These are phyloP conservation scores for Stictonetta naevosa DNA, from an alignment of 2,113 vertebrate genomes.

Conservation along the genomic window DNA sequence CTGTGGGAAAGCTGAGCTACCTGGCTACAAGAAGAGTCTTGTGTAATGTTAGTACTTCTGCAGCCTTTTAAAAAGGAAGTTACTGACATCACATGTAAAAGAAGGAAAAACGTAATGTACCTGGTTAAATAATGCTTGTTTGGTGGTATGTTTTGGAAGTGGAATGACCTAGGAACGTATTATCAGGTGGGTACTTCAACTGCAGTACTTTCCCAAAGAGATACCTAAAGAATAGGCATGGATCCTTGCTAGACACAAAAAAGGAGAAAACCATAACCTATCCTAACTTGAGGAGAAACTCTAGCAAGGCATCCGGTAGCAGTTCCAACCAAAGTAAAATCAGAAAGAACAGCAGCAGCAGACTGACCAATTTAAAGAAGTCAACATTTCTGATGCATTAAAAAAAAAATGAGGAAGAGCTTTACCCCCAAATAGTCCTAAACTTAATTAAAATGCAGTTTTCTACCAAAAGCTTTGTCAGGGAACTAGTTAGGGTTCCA, in stretches of 20 bases:
- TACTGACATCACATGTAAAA: background rate
- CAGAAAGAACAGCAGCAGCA: background rate
- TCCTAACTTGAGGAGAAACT: background rate
- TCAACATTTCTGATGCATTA: background rate
- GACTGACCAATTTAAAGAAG: background rate
- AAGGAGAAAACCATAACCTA: background rate
- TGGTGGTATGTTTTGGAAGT: background rate
- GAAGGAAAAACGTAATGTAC: background rate
- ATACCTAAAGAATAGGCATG: background rate
- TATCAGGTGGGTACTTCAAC: background rate
- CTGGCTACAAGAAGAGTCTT: background rate
- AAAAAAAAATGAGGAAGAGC: background rate
- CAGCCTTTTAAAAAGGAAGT: background rate
- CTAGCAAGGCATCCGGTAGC: background rate
- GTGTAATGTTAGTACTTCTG: background rate
- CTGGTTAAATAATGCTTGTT: background rate
- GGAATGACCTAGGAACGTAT: background rate
- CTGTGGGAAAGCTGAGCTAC: background rate
- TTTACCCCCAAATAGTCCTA: background rate
- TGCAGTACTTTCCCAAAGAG: background rate
- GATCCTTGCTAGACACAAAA: background rate
- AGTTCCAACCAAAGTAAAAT: background rate
- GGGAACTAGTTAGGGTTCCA: background rate
- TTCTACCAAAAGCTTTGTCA: background rate
- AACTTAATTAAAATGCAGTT: background rate